Percentiles rank a stretch among this genome's conserved stretches.
These are phyloP conservation scores for Drosophila acutilabella DNA, from an alignment of 2,888 invertebrate species.

Conservation along the genomic window DNA sequence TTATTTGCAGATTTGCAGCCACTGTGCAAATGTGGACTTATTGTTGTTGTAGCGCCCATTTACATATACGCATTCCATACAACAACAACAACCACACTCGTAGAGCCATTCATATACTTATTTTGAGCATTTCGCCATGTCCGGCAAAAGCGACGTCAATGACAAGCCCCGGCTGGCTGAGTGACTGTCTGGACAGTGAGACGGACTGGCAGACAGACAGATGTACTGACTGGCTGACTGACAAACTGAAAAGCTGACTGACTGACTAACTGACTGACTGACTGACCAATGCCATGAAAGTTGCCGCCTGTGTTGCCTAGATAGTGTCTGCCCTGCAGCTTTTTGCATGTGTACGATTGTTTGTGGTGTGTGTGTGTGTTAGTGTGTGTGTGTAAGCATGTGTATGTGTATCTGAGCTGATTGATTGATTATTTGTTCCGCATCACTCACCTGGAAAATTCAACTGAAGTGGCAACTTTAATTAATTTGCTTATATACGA, in stretches of 20 bases:
- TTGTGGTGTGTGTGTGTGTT: conserved; percentile 1
- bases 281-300: conserved; percentile 62
- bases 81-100: conserved; percentile 18
- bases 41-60: conserved; percentile 56
- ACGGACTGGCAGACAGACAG: conserved; percentile 21
- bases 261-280: conserved; percentile 43
- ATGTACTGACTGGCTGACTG: conserved; percentile 39
- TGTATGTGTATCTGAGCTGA: conserved; percentile 70
- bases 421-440: conserved; percentile 85
- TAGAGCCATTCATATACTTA: conserved; percentile 59
- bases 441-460: conserved; percentile 85
- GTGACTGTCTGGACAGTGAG: conserved; percentile 46
- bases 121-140: conserved; percentile 76
- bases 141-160: conserved; percentile 69
- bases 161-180: conserved; percentile 71
- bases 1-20: conserved; percentile 9
- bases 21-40: conserved; percentile 56
- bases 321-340: conserved; percentile 69
- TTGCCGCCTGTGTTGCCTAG: conserved; percentile 68
- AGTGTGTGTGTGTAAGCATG: conserved; percentile 13
- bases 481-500: conserved; percentile 79
- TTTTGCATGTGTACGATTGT: conserved; percentile 41
- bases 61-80: conserved; percentile 66
- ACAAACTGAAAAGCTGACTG: conserved; percentile 28
- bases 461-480: conserved; percentile 83